phyloP scores from a whole-genome alignment of 2,888 invertebrate genomes.

The Eurois occulta region DNA sequence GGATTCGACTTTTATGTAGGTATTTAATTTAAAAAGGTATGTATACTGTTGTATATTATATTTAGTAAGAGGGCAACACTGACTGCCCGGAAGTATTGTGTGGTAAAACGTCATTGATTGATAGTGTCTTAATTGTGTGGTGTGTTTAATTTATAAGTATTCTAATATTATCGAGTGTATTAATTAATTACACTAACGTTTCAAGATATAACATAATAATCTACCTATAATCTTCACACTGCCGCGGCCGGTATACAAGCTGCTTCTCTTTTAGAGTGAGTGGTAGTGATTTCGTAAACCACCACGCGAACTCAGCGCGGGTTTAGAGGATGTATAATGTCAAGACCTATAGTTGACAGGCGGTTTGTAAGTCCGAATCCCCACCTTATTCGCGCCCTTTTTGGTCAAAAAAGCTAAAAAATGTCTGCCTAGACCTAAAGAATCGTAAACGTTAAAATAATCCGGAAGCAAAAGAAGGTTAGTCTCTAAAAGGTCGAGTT shows the following conservation, averaged over 20 bases:
- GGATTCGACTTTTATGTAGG: background rate
- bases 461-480: background rate
- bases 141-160: too few relatives aligned
- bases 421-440: background rate
- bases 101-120: too few relatives aligned
- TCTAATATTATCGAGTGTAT: too few relatives aligned
- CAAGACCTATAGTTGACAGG: background rate
- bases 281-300: background rate
- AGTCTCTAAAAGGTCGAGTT: background rate
- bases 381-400: background rate
- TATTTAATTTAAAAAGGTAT: background rate
- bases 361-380: too few relatives aligned
- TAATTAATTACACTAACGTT: too few relatives aligned
- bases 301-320: background rate
- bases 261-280: background rate
- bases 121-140: too few relatives aligned
- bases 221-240: background rate
- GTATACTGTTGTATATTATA: too few relatives aligned
- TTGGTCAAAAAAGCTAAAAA: background rate
- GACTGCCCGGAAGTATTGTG: too few relatives aligned
- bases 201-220: background rate
- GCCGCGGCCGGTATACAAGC: background rate
- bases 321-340: background rate
- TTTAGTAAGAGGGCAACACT: too few relatives aligned
- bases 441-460: background rate